Percentiles rank a stretch among this genome's conserved stretches.
Conservation (phyloP, 2,888 invertebrate genomes). For the Drosophila mercatorum region DNA sequence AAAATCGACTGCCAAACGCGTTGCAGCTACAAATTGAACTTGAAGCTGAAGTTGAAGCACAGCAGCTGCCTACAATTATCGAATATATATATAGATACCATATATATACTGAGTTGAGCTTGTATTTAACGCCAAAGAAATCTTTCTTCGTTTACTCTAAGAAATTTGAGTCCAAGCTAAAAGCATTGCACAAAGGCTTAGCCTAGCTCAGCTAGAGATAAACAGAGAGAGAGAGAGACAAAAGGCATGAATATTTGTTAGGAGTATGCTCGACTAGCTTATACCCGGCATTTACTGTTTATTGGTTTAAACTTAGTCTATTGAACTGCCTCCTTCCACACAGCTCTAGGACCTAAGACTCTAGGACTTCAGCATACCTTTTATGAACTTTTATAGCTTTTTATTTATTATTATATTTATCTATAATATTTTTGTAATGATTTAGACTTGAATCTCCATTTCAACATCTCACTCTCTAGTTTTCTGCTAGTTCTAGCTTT, state of each 20-base stretch:
- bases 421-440: neutral
- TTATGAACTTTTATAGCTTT: neutral
- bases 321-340: too few species aligned
- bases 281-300: too few species aligned
- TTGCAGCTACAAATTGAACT: constrained; percentile 9
- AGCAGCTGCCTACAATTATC: constrained; percentile 6
- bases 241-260: too few species aligned
- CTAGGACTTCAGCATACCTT: neutral
- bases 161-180: neutral
- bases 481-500: neutral
- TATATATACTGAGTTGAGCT: constrained; percentile 11
- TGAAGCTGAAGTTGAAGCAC: constrained; percentile 1
- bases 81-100: constrained; percentile 18
- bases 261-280: too few species aligned
- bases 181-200: neutral
- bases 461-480: neutral
- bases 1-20: constrained; percentile 42
- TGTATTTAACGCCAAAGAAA: neutral
- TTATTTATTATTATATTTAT: neutral
- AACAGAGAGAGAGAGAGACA: too few species aligned
- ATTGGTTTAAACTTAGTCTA: too few species aligned
- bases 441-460: neutral
- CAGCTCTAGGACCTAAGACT: too few species aligned
- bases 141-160: neutral
- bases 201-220: neutral